Evolutionary conservation across 2,888 invertebrate genomes (phyloP).

Genomic region (Drosophila mercatorum): DNA sequence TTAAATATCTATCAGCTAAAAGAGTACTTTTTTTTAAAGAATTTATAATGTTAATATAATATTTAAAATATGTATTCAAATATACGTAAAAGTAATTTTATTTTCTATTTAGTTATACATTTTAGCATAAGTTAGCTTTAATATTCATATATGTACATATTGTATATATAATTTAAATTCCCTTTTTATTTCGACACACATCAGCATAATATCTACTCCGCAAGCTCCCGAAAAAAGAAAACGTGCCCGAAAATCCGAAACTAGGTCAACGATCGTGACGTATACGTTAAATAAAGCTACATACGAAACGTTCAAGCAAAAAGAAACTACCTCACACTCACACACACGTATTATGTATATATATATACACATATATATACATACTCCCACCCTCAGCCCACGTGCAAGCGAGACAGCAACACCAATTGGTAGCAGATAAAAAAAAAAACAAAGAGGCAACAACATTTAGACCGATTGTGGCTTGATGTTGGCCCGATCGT

Average conservation of each 20-base stretch:
- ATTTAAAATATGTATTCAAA: too few relatives aligned
- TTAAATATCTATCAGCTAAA: too few relatives aligned
- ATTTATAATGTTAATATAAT: too few relatives aligned
- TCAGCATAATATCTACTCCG: too few relatives aligned
- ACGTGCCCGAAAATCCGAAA: conserved; percentile 34
- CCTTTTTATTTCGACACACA: background rate
- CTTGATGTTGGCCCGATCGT: conserved; percentile 25
- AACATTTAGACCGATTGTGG: conserved; percentile 18
- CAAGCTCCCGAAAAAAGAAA: background rate
- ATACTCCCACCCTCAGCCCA: background rate
- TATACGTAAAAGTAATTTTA: too few relatives aligned
- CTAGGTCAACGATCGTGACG: conserved; percentile 60
- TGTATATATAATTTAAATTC: background rate
- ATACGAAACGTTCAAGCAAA: conserved; percentile 15
- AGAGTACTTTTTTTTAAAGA: too few relatives aligned
- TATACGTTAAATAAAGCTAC: conserved; percentile 31
- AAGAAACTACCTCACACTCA: conserved; percentile 4
- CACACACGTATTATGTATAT: background rate
- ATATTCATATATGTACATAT: background rate
- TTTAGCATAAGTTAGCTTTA: background rate
- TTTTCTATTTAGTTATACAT: background rate
- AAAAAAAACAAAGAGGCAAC: background rate
- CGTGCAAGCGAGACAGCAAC: conserved; percentile 45
- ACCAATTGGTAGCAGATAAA: conserved; percentile 30
- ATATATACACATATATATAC: background rate